Percentiles rank a stretch among this genome's conserved stretches.
Conservation (phyloP, 2,113 vertebrate genomes). For the Otus sunia region DNA sequence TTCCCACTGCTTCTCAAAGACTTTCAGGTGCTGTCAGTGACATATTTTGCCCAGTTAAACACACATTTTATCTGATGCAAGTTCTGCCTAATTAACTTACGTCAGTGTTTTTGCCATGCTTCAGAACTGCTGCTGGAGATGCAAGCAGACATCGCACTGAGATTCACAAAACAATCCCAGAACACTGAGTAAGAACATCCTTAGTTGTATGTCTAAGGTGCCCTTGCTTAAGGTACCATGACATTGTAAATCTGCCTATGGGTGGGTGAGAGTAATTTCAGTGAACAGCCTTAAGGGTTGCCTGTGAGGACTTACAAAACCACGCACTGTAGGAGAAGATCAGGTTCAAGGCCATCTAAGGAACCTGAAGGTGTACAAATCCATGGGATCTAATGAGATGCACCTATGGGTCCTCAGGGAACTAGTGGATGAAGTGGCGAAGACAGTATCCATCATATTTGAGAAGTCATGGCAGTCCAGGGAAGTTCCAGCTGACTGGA, state of each 20-base stretch:
- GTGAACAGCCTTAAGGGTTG: neutral
- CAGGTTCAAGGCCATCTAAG: no score
- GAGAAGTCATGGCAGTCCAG: no score
- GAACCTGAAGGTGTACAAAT: no score
- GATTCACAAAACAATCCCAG: neutral
- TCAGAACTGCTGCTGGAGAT: neutral
- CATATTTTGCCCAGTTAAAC: neutral
- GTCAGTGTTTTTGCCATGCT: neutral
- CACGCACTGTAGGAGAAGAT: no score
- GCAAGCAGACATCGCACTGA: neutral
- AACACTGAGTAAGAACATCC: neutral
- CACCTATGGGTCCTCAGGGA: no score
- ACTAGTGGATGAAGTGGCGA: no score
- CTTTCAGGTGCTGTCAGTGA: neutral
- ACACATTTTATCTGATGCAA: neutral
- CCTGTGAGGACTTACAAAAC: neutral
- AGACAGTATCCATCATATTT: no score
- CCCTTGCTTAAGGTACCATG: neutral
- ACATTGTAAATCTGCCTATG: neutral
- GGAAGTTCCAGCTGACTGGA: no score
- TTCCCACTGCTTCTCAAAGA: neutral
- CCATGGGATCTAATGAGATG: no score
- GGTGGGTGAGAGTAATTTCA: neutral
- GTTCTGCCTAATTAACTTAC: neutral
- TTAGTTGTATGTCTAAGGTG: neutral